These are phyloP conservation scores for Nomada goodeniana DNA, from an alignment of 2,888 invertebrate genomes.

Conservation along the genomic window DNA sequence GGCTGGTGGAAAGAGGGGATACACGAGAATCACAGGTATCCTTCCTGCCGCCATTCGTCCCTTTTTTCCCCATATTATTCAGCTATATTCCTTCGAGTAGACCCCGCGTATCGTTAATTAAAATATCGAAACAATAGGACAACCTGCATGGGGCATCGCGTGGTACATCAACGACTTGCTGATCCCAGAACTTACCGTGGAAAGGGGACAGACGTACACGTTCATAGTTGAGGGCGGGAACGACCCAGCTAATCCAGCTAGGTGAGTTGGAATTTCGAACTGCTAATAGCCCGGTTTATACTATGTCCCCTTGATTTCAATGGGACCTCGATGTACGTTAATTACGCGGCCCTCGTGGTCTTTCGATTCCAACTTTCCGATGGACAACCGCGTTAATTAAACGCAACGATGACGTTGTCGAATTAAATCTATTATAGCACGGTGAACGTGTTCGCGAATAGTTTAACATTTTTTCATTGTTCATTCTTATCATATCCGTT, in stretches of 20 bases:
- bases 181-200: constrained; percentile 95
- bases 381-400: background rate
- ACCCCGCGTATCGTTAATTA: background rate
- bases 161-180: constrained; percentile 97
- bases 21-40: constrained; percentile 91
- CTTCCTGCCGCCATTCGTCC: too few relatives aligned
- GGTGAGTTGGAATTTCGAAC: constrained; percentile 82
- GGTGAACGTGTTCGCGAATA: too few relatives aligned
- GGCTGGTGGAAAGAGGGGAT: constrained; percentile 92
- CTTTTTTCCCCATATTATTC: too few relatives aligned
- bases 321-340: background rate
- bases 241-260: constrained; percentile 91
- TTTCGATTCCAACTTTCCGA: background rate
- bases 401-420: background rate
- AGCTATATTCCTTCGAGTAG: background rate
- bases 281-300: constrained; percentile 12
- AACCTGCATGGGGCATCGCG: constrained; percentile 94
- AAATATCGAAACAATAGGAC: constrained; percentile 82
- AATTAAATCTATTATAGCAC: background rate
- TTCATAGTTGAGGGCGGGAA: constrained; percentile 95
- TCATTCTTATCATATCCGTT: background rate
- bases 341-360: background rate
- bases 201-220: constrained; percentile 93
- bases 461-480: background rate
- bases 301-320: background rate